phyloP scores from a whole-genome alignment of 2,797 vertebrate genomes.

The Carapus acus region DNA sequence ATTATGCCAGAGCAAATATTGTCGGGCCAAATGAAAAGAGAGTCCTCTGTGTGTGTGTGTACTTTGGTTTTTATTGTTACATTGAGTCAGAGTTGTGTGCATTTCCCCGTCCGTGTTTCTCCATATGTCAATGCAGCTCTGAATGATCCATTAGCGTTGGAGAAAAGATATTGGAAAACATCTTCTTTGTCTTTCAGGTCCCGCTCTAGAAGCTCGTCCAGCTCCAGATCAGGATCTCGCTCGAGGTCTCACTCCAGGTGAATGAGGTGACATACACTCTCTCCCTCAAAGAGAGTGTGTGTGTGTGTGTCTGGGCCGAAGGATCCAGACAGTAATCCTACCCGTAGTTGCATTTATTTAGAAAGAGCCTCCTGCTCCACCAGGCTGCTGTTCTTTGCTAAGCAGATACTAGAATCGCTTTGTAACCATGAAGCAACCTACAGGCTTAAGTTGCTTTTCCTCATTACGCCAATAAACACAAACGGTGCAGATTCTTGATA shows the following conservation, averaged over 20 bases:
- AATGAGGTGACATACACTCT: conserved; percentile 97
- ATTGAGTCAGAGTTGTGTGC: background rate
- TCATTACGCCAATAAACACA: background rate
- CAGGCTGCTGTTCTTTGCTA: background rate
- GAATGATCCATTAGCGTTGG: background rate
- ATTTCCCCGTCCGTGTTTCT: background rate
- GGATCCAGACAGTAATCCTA: conserved; percentile 46
- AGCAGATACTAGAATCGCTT: background rate
- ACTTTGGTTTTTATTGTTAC: too few species aligned
- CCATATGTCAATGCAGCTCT: background rate
- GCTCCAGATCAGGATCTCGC: conserved; percentile 93
- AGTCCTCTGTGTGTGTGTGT: too few species aligned
- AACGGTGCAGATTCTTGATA: background rate
- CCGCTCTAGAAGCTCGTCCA: conserved; percentile 93
- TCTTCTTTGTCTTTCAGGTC: conserved; percentile 90
- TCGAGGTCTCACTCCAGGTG: conserved; percentile 98
- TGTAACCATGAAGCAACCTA: background rate
- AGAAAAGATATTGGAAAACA: conserved; percentile 77
- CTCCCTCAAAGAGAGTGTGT: conserved; percentile 77
- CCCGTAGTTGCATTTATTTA: conserved; percentile 24
- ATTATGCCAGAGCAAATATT: too few species aligned
- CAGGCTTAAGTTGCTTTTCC: conserved; percentile 5
- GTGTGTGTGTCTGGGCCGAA: conserved; percentile 73
- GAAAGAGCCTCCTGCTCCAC: conserved; percentile 7
- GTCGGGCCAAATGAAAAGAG: too few species aligned